Evolutionary conservation across 2,888 invertebrate species (phyloP), one percentile per base, ranked within the genome.

Genomic region (Cephus spinipes): DNA sequence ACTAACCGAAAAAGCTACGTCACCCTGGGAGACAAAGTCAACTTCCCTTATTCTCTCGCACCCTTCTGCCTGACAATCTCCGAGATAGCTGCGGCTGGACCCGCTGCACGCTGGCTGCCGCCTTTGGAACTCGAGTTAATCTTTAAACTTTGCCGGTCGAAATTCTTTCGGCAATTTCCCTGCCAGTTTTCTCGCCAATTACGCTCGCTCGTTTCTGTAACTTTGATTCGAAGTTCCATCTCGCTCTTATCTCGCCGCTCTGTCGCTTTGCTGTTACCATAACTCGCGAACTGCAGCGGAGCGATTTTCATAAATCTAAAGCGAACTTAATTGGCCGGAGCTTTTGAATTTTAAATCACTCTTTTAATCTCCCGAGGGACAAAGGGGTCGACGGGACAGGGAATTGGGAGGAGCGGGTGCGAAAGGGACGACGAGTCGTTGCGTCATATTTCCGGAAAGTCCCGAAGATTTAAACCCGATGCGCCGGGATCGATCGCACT

Each of bases 281-380:
- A 31, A 23, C 12, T 71, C 71, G 11, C 1, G 2, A 23, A 6
- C 55, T 55, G 31, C n/a, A 55, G 1, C 71, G 71, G 71, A 33
- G 73, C 79, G 79, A 85, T 84, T 83, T 85, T 82, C 74, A 79
- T 82, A 82, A 84, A 85, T 85, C 83, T 83, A 76, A 81, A 82
- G 79, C 81, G 84, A 78, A 81, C 81, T 77, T 80, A 69, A 79
- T 77, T 77, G 69, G 74, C 77, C 78, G 76, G 79, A 76, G 74
- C 83, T 76, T 82, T 84, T 82, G 83, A 85, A 85, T 82, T 85
- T 85, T 84, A 83, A 84, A 55, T 15, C 9, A 9, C 55, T 55
- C 55, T 55, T 55, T 55, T 55, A 55, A 55, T 55, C 55, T 55
- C 55, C 23, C 55, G 0, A 2, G 55, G 55, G 55, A 55, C 55